phyloP scores from a whole-genome alignment of 1,140 invertebrate species.

The Sarcophaga peregrina region DNA sequence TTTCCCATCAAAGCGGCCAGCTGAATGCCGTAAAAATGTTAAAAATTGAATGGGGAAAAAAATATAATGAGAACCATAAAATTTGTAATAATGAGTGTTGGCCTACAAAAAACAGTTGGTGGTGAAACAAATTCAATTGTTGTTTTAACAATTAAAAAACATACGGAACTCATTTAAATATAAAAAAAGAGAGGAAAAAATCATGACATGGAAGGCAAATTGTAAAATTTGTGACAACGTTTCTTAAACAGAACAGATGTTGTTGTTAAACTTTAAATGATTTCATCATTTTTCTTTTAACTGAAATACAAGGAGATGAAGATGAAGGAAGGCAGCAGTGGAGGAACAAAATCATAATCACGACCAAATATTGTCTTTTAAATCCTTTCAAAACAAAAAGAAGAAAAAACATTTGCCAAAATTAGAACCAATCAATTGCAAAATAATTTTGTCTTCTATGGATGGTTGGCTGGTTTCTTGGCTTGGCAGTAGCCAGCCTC shows the following conservation, averaged over 20 bases:
- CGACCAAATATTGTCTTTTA: neutral
- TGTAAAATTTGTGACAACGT: neutral
- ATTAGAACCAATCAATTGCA: constrained; percentile 8
- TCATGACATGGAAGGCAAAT: neutral
- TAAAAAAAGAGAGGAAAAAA: neutral
- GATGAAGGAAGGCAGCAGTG: too few relatives aligned
- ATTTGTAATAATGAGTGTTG: neutral
- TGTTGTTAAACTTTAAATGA: neutral
- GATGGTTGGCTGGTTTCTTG: too few relatives aligned
- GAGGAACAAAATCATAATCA: neutral
- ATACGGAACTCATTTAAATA: constrained; percentile 6
- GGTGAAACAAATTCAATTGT: neutral
- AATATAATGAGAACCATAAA: neutral
- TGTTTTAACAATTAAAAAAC: constrained; percentile 17
- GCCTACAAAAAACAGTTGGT: neutral
- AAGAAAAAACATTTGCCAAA: neutral
- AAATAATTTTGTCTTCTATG: neutral
- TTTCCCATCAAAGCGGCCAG: neutral
- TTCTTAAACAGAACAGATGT: neutral
- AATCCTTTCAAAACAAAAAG: neutral
- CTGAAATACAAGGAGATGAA: neutral
- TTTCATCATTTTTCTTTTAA: neutral
- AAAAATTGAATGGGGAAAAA: neutral
- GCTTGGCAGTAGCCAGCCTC: too few relatives aligned
- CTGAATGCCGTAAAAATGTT: neutral